Percentiles rank a stretch among this genome's conserved stretches.
Evolutionary conservation across 2,797 vertebrate species (phyloP).

Genomic region (Microctenopoma steveboyesi): DNA sequence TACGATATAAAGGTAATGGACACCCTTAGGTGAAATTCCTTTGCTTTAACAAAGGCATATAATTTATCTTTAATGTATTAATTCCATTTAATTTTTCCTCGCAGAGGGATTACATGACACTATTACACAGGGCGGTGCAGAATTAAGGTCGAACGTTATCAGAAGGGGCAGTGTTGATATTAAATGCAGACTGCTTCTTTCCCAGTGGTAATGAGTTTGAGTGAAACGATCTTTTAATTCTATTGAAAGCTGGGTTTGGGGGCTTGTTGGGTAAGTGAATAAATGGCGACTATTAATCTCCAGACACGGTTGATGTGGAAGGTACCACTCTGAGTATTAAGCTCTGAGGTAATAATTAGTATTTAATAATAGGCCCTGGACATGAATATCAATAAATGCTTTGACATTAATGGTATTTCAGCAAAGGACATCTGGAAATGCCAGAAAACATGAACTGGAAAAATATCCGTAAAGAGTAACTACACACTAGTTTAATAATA

Average conservation of each 20-base stretch:
- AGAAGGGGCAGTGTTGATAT: slow-evolving; percentile 33
- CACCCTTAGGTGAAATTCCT: slow-evolving; percentile 79
- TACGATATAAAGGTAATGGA: slow-evolving; percentile 87
- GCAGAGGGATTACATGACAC: slow-evolving; percentile 54
- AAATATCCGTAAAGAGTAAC: too few relatives aligned
- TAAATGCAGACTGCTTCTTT: slow-evolving; percentile 78
- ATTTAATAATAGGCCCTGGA: slow-evolving; percentile 89
- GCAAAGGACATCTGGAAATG: neutral
- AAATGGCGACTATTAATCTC: slow-evolving; percentile 86
- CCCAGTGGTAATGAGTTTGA: slow-evolving; percentile 76
- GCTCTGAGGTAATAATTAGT: slow-evolving; percentile 88
- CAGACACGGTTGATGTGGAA: slow-evolving; percentile 83
- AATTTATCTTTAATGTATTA: slow-evolving; percentile 89
- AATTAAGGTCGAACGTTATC: slow-evolving; percentile 53
- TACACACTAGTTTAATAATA: too few relatives aligned
- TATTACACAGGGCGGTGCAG: slow-evolving; percentile 74
- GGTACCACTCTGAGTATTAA: slow-evolving; percentile 74
- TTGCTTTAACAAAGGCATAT: slow-evolving; percentile 80
- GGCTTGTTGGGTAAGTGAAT: slow-evolving; percentile 43
- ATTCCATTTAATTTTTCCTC: slow-evolving; percentile 75
- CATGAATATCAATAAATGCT: slow-evolving; percentile 87
- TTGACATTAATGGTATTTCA: slow-evolving; percentile 59
- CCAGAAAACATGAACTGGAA: neutral
- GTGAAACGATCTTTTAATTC: slow-evolving; percentile 69
- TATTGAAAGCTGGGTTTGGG: slow-evolving; percentile 81